Evolutionary conservation across 2,888 invertebrate genomes (phyloP), one percentile per base, ranked within the genome.

Genomic region (Mythimna pallens): DNA sequence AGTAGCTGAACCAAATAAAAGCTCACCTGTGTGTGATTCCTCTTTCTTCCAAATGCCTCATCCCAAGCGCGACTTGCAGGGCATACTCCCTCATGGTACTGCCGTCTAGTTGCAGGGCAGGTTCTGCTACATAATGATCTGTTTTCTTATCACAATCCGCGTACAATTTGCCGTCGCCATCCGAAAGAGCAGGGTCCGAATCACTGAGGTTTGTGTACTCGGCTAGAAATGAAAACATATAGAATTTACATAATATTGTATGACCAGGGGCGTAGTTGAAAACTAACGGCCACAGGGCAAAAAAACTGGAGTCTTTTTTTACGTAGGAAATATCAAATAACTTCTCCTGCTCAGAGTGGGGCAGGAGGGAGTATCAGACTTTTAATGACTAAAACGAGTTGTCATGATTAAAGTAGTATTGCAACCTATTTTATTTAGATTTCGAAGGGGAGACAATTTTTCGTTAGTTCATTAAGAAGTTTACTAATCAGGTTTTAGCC

Each of bases 31-130:
- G 98, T 0, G 97, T 97, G 40, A 98, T 97, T 12, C 97, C 96
- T 76, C 97, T 97, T 47, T 96, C 96, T 88, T 98, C 98, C 62
- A 98, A 94, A 91, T 98, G 97, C 25, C 97, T 96, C 98, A 99
- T 99, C 10, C 98, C 98, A 73, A 96, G 94, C 0, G 98, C 98
- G 36, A 98, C 98, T 93, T 98, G 98, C 20, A 98, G 88, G 0
- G 98, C 98, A 88, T 98, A 98, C 30, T 97, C 96, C 67, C 98
- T 96, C 91, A 98, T 96, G 2, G 92, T 94, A 9, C 89, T 83
- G 55, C 95, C 91, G 74, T 96, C 94, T 8, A 96, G 85, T 9
- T 93, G 94, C 20, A 96, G 81, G 0, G 95, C 94, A 0, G 96
- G 96, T 65, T 96, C 95, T 0, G 95, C 95, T 9, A 96, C 96